phyloP scores from a whole-genome alignment of 2,888 invertebrate species.

The Sthenelais limicola region DNA sequence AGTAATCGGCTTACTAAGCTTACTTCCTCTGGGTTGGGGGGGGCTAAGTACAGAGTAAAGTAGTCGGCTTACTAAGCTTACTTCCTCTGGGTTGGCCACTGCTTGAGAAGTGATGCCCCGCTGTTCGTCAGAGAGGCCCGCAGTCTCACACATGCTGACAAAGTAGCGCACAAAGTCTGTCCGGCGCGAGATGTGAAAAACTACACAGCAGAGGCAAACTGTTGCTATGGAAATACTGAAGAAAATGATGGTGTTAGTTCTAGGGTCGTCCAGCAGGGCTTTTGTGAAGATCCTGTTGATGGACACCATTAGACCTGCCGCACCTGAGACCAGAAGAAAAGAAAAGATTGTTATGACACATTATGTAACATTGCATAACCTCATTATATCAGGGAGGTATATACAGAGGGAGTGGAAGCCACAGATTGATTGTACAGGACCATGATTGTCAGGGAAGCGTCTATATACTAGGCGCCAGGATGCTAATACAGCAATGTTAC shows the following conservation, averaged over 20 bases:
- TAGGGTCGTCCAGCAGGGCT: constrained; percentile 81
- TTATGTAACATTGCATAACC: too few species aligned
- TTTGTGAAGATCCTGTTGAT: constrained; percentile 88
- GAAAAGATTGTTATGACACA: not conserved
- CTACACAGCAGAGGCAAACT: constrained; percentile 82
- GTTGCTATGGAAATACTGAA: constrained; percentile 86
- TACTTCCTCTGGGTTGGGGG: too few species aligned
- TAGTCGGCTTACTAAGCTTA: constrained; percentile 78
- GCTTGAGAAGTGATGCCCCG: constrained; percentile 83
- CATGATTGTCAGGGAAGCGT: too few species aligned
- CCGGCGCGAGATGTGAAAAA: constrained; percentile 84
- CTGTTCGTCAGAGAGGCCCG: constrained; percentile 66
- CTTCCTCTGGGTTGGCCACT: constrained; percentile 83
- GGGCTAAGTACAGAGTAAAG: too few species aligned
- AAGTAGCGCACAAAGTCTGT: constrained; percentile 89
- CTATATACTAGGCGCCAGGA: too few species aligned
- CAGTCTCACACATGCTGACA: constrained; percentile 78
- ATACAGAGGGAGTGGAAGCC: too few species aligned
- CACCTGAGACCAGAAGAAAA: constrained; percentile 75
- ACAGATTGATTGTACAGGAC: too few species aligned
- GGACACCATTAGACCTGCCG: constrained; percentile 90
- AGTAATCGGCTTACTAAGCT: too few species aligned
- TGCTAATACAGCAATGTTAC: too few species aligned
- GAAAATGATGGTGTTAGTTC: constrained; percentile 88
- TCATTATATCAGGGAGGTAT: too few species aligned